Base-by-base conservation (phyloP, 2,797 vertebrate genomes). In the Enteromius trimaculatus region DNA sequence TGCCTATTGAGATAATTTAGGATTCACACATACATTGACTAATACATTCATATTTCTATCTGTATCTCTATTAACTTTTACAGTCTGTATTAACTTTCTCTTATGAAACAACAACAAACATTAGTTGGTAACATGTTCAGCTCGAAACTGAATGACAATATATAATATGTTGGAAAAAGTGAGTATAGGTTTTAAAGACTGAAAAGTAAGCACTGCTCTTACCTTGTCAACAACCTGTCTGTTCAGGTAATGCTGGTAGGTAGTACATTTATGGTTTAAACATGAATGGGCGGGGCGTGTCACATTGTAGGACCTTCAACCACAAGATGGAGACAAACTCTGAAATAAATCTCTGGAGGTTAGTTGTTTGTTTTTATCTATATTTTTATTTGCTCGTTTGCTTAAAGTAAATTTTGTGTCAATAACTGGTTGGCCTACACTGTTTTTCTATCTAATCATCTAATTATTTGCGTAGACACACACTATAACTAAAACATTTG, bases 261-360 rank as follows among this genome's bases (percentile, higher is more conserved):
- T 68, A 39, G 58, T 47, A 9, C 3, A 47, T 64, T 58, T 37
- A 69, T 78, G n/a, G 26, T 42, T 75, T 49, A 11, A 42, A 68
- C 81, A 19, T 77, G 49, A 82, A 76, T 64, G 76, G 58, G 76
- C 55, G 76, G 76, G 16, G 47, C 10, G 11, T 77, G 16, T 31
- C 4, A 9, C 53, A 7, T 62, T 77, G 29, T 60, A 49, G 19
- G 17, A 65, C 5, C 29, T 47, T 11, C 64, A 11, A 47, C 75
- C 85, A 62, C 69, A 79, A 7, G 85, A 83, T 74, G 81, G 85
- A 83, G 81, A 80, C 84, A 82, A 78, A 86, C 23, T 77, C 49
- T 60, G 34, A 17, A 66, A 10, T n/a, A 53, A 26, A 26, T 58
- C 6, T 21, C 1, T 29, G 70, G 4, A 21, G 6, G 17, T 37